Evolutionary conservation across 2,113 vertebrate species (phyloP), one percentile per base, ranked within the genome.

Genomic region (Salminus brasiliensis): DNA sequence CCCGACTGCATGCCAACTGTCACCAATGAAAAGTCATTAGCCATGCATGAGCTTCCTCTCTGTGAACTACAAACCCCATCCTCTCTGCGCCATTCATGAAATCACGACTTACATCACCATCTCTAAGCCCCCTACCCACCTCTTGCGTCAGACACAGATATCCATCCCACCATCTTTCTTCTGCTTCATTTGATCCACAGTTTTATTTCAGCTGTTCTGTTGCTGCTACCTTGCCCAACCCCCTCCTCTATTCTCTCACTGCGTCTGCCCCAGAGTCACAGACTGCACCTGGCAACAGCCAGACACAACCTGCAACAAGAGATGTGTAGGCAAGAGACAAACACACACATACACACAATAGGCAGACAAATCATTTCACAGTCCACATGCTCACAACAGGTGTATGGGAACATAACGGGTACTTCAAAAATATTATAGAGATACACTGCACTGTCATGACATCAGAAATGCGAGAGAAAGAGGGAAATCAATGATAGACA

Each of bases 261-360:
- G 29, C 82, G 79, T 84, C 72, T 72, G 79, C 75, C 88, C 68
- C 41, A 71, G 41, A 66, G 47, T 49, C 21, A 41, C 21, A 39
- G 32, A 84, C 84, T 83, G 79, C 78, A 36, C 74, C 60, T 36
- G 29, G 57, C 30, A 76, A 27, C 45, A 85, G 78, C 68, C 84
- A 76, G 75, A 43, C 84, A 81, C 87, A 87, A 89, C 86, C 88
- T 83, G 86, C 55, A 63, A 72, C 82, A 85, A 69, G 63, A 67
- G 80, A 73, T 68, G 73, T 39, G n/a, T n/a, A n/a, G 70, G 45
- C 45, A 82, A 83, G 63, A 49, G 80, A 60, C 69, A n/a, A n/a
- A 5, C 6, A n/a, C 25, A 32, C 60, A 25, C 65, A 63, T 55
- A 65, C 73, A 52, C 43, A 27, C 73, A 36, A 45, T 32, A 71